Base-by-base conservation (phyloP, 2,888 invertebrate genomes). In the Glaucopsyche alexis region DNA sequence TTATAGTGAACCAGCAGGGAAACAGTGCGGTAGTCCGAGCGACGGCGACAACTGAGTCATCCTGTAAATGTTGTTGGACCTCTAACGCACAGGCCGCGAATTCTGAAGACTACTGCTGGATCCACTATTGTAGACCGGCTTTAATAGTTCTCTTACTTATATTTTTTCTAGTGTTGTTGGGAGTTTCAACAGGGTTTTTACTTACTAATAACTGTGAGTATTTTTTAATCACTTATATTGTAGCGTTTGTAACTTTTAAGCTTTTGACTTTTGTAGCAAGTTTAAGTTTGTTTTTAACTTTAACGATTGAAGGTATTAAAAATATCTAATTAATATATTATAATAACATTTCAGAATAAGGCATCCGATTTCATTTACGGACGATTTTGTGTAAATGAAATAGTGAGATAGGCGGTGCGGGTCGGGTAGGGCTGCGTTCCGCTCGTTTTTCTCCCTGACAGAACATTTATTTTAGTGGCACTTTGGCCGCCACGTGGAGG, bases 161-260 rank as follows among this genome's bases (percentile, higher is more conserved):
- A 77, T 91, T 94, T 87, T 93, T 94, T 86, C 85, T 94, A 82
- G 89, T 94, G 77, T 85, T 94, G 81, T 89, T 94, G 85, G 93
- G 94, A 76, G 91, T 94, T 77, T 91, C 94, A 80, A 94, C 94
- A 83, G 94, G 94, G 83, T 92, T 94, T 80, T 87, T 94, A 84
- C 85, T 94, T 83, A 94, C 94, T 81, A 94, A 94, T 86, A 94
- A 94, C 84, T 94, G 94, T 94, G 84, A 94, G 94, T 94, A 88
- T 77, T 60, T 11, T 29, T 47, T 9, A 11, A 47, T 47, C 11
- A 47, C 47, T 47, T 47, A 13, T 47, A 47, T 11, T 47, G 9
- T 29, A 29, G 29, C 29, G 29, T 29, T 29, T 29, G 2, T 29
- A 29, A 29, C 29, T 29, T 29, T 29, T 29, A 29, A 3, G 4